Evolutionary conservation across 1,140 invertebrate species (phyloP), one percentile per base, ranked within the genome.

Genomic region (Dreissena polymorpha): DNA sequence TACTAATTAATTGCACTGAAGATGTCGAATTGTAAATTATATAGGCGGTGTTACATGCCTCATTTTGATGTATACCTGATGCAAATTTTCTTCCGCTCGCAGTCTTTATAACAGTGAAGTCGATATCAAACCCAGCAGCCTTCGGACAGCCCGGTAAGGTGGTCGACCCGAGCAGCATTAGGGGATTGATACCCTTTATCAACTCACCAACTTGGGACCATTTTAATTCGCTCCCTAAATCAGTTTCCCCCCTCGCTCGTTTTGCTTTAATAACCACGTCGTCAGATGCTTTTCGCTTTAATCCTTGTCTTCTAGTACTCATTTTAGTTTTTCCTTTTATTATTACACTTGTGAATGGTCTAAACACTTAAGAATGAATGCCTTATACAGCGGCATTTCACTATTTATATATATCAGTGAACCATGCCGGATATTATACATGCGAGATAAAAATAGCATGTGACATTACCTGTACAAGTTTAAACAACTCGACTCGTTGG

Each of bases 101-200:
- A 25, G 90, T 91, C 67, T 85, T 87, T 39, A 92, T 91, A 27
- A 92, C 87, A 5, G 91, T 92, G 50, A 90, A 91, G 81, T 92
- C 91, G 5, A 92, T 89, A 72, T 91, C 89, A 76, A 91, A 90
- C 5, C 86, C 85, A 25, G 87, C 89, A 18, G 89, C 80, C 84
- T 90, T 90, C 21, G 23, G 51, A 23, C 75, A 60, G 7, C 89
- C 88, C 49, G 79, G 78, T 39, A 89, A 75, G 12, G 74, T 79
- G 25, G 86, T 84, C 18, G 89, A 88, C 21, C 50, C 80, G 12
- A 88, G 80, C 16, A 70, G 23, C 0, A 89, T 71, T 18, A 89
- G 55, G 0, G 84, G 85, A 72, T 78, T 78, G 69, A 70, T 55
- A 57, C 80, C 86, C 55, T 86, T 85, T 5, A 74, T 29, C 21